Base-by-base conservation (phyloP, 1,140 invertebrate species). In the Drosophila mojavensis region DNA sequence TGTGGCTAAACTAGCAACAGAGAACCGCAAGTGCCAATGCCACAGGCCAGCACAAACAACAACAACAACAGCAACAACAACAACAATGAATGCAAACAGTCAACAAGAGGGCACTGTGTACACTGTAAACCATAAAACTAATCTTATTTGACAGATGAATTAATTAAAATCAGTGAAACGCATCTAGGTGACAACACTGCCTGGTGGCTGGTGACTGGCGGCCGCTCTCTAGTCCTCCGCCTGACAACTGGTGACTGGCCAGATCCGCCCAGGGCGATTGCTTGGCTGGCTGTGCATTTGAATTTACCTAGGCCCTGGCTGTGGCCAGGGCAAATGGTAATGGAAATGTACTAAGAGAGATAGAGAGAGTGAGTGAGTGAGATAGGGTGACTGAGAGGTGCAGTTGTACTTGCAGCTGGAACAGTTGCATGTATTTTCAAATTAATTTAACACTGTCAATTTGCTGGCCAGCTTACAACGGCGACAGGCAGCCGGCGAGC, bases 391-490 rank as follows among this genome's bases (percentile, higher is more conserved):
- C 20, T 9, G 24, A 28, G 5, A 51, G 58, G 15, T 17, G 28
- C 20, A 58, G 39, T 33, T 33, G 63, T 13, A 24, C 59, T 53
- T 65, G 69, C 30, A 50, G 43, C 39, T 39, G 63, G 50, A 64
- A 28, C 68, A 74, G 75, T 78, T 79, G 62, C 67, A 89, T 89
- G 80, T 81, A 89, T 84, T 89, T 89, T 89, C 84, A 89, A 89
- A 89, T 89, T 89, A 89, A 89, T 89, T 89, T 84, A 89, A 89
- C 84, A 89, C 84, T 89, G 84, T 89, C 84, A 89, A 89, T 89
- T 89, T 89, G 84, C 80, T 84, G 78, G 77, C 67, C 70, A 63
- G 84, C 84, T 86, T 88, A 79, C 62, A 79, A 75, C 48, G 58
- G 65, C 61, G 58, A 56, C 36, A 50, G 62, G 47, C 64, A 53